These are phyloP conservation scores for Spatula versicolor DNA, from an alignment of 2,797 vertebrate genomes.

Conservation along the genomic window DNA sequence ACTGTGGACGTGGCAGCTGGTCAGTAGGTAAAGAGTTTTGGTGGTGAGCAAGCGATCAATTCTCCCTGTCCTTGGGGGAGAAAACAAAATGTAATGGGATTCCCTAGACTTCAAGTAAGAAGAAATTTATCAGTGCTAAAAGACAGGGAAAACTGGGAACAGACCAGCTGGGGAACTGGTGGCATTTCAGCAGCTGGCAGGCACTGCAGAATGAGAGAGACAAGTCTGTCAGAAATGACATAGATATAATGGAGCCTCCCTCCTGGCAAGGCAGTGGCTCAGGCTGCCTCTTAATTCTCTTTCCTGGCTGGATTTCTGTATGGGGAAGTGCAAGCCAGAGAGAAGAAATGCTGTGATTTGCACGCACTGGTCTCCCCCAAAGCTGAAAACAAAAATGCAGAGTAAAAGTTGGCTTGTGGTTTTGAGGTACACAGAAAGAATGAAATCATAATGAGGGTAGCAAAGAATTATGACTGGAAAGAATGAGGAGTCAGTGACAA, in stretches of 20 bases:
- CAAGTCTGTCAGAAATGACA: not conserved
- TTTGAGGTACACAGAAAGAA: not conserved
- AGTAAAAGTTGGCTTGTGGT: not conserved
- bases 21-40: rapidly evolving
- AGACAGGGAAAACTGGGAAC: not conserved
- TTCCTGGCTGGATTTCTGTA: not conserved
- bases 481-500: not conserved
- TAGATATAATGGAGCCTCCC: not conserved
- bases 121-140: not conserved
- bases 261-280: not conserved
- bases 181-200: not conserved
- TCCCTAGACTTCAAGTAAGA: not conserved
- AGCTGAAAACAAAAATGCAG: not conserved
- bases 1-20: rapidly evolving
- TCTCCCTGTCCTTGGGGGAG: not conserved
- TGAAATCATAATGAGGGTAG: not conserved
- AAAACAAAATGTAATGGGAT: not conserved
- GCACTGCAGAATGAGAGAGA: not conserved
- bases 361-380: rapidly evolving
- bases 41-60: not conserved
- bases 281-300: not conserved
- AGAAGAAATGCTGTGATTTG: not conserved
- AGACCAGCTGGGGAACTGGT: rapidly evolving
- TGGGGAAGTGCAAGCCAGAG: not conserved
- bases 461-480: not conserved